These are phyloP conservation scores for Carpatolechia fugitivella DNA, from an alignment of 2,888 invertebrate genomes.

Conservation along the genomic window DNA sequence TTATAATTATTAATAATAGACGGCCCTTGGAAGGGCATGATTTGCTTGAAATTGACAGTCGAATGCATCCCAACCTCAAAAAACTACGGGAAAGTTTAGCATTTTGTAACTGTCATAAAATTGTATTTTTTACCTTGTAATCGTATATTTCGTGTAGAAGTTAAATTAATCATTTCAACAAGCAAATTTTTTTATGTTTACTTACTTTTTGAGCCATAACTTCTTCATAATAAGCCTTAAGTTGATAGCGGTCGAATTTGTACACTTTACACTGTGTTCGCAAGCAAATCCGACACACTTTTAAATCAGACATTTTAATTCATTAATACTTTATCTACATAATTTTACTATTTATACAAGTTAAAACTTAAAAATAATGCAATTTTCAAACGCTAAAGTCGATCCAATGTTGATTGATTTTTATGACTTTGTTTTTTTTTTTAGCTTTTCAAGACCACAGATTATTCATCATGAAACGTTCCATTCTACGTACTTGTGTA, in stretches of 20 bases:
- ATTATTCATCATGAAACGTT: no score
- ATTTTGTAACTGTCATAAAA: background rate
- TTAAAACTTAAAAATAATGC: background rate
- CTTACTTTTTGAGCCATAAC: constrained; percentile 51
- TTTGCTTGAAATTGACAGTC: no score
- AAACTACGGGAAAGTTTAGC: no score
- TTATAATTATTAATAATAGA: no score
- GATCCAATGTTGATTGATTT: no score
- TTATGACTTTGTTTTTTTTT: background rate
- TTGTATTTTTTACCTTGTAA: background rate
- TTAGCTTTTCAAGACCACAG: no score
- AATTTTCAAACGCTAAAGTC: no score
- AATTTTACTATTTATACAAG: background rate
- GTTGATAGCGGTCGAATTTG: constrained; percentile 42
- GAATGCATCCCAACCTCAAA: background rate
- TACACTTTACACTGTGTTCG: constrained; percentile 49
- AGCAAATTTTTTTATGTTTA: constrained; percentile 18
- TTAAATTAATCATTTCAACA: background rate
- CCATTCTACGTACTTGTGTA: no score
- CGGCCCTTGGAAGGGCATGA: no score
- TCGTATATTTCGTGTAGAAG: background rate
- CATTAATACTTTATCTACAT: background rate
- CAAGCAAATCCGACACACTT: constrained; percentile 59
- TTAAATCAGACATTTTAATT: constrained; percentile 39
- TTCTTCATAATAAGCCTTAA: constrained; percentile 59